Base-by-base conservation (phyloP, 2,113 vertebrate genomes). In the Sminthopsis crassicaudata region DNA sequence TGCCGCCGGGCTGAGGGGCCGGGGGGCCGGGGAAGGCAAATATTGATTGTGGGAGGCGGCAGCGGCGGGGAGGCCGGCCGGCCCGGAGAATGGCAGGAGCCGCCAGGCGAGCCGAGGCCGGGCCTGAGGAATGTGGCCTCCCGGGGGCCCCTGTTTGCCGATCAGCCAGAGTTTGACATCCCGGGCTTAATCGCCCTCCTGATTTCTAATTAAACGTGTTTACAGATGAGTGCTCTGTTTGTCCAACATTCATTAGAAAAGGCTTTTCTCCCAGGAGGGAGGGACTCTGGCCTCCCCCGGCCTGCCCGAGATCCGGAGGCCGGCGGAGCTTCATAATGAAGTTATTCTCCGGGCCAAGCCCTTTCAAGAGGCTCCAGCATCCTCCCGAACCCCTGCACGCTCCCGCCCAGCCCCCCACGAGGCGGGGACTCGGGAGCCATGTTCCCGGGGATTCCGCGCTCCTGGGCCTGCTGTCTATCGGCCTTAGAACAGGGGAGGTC, bases 11-110 rank as follows among this genome's bases (percentile, higher is more conserved):
- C 60, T 36, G 60, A 67, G 60, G 60, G 60, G 60, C 60, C 36
- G 22, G 27, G 27, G 3, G 57, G 36, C 67, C 96, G 96, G 92
- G 52, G 90, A 96, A 96, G 96, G 95, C 98, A 99, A 99, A 99
- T 99, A 99, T 99, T 99, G 98, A 98, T 98, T 97, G 96, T 98
- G 96, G 94, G 97, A 96, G 97, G 98, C 97, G 98, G 97, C 96
- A 94, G 55, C 94, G 27, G 94, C 95, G 97, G 95, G 97, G 96
- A 98, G 98, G 97, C 98, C 95, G 92, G 97, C 98, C 97, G 96
- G 93, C 92, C 96, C 97, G 36, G 48, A 97, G 98, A 51, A 11
- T 9, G 50, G 50, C 50, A 11, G 50, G 50, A 11, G 50, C 27
- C 94, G 95, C 19, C 94, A 97, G 95, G 97, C 96, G 98, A 98